Base-by-base conservation (phyloP, 2,888 invertebrate genomes). In the Patella pellucida region DNA sequence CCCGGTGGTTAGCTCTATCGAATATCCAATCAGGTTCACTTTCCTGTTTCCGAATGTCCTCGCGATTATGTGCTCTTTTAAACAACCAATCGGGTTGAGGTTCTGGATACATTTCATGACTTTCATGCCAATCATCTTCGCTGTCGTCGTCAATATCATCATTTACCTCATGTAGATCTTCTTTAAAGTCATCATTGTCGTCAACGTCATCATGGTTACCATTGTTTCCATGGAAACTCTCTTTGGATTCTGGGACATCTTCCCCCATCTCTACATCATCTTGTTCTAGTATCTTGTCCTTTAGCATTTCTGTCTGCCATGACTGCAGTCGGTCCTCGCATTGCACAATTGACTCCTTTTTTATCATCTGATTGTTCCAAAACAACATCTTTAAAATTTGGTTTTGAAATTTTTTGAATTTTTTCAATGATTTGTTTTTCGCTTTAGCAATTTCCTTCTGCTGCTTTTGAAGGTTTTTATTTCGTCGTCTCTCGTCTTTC, bases 391-490 rank as follows among this genome's bases (percentile, higher is more conserved):
- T 52, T 14, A 23, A 27, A n/a, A 52, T 68, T 69, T 52, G 54
- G 16, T 52, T 54, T n/a, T 52, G 52, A 16, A 69, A 27, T 15
- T 68, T 69, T 23, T 52, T n/a, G 16, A 74, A 74, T 19, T 52
- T 41, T 69, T 54, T 74, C 54, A 41, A 69, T 12, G 56, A 41
- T 41, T 27, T 56, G 14, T 72, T 56, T 50, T 31, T 72, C 3
- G 67, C 19, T 16, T 19, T 31, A 16, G 56, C 19, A 51, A 62
- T 19, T 16, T 62, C n/a, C 56, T n/a, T 67, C n/a, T 72, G 41
- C 9, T 51, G 19, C 3, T 71, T 50, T 31, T 72, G 16, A 56
- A 0, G 5, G 15, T 67, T 62, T 27, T 16, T 72, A 62, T 50
- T 67, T 62, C 4, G 12, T 14, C 31, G 62, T 41, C 41, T 72